Evolutionary conservation across 2,888 invertebrate genomes (phyloP), one percentile per base, ranked within the genome.

Genomic region (Metacarcinus magister): DNA sequence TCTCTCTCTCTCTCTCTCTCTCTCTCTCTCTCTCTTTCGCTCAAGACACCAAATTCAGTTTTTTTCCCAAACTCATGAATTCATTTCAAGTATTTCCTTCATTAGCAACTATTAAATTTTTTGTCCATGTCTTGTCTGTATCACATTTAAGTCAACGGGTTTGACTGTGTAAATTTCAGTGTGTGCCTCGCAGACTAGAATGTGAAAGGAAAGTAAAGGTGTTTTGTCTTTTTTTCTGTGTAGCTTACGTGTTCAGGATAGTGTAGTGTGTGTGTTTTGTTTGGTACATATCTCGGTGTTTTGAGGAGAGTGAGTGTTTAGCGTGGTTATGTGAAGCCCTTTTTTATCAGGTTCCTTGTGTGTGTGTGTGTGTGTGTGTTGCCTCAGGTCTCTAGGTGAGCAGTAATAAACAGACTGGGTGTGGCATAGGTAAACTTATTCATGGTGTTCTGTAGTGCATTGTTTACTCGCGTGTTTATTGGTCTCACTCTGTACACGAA

Each of bases 231-330:
- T 7, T 67, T 5, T 67, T 67, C 67, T 23, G 4, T 67, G 67
- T 19, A 23, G 23, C n/a, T 23, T 67, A 23, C 19, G 19, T 67
- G 19, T 67, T 67, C 23, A 3, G 19, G 19, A 16, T 67, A 5
- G 48, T n/a, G n/a, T 48, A 75, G 28, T 75, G 75, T n/a, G 82
- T 82, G 82, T 82, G 82, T 82, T 28, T n/a, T 67, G n/a, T 67
- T 67, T 67, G 1, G 8, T 32, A 32, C 5, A 23, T 28, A 7
- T 82, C 1, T 28, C 32, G 5, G 82, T 82, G 82, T 82, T 2
- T 67, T 23, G 13, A 16, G 13, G 8, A 54, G 54, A 10, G 8
- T 16, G 10, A 1, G 2, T 16, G 67, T 23, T 60, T 16, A 67
- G 67, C 4, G 23, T 67, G 67, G 10, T 67, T 23, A 23, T 67